Conservation (phyloP, 2,797 vertebrate species). For the Hyperoplus lanceolatus region DNA sequence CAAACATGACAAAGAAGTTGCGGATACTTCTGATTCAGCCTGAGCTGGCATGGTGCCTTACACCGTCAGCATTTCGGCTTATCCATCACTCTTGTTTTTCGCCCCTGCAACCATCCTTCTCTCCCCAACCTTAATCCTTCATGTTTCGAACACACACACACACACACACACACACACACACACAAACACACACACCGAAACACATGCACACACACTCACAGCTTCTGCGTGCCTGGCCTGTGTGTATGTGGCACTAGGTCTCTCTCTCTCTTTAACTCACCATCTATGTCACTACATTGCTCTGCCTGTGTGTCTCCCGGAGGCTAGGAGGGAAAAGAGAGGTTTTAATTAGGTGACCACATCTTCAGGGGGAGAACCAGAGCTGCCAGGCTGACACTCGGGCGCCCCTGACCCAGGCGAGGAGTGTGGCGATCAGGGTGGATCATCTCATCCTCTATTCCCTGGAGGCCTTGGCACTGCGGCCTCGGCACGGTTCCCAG, state of each 20-base stretch:
- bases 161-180: no score
- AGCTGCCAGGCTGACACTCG: constrained; percentile 66
- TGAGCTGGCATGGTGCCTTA: constrained; percentile 60
- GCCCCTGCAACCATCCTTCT: constrained; percentile 29
- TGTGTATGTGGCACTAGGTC: constrained; percentile 20
- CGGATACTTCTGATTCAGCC: constrained; percentile 48
- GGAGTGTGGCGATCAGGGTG: constrained; percentile 49
- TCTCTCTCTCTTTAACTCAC: constrained; percentile 35
- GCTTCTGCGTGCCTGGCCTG: constrained; percentile 17
- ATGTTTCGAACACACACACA: no score
- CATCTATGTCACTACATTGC: constrained; percentile 59
- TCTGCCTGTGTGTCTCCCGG: constrained; percentile 60
- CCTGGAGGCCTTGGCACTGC: constrained; percentile 51
- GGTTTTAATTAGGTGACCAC: constrained; percentile 83
- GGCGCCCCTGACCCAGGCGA: constrained; percentile 60
- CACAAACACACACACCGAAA: no score
- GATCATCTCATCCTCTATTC: constrained; percentile 63
- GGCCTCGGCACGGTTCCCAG: constrained; percentile 68
- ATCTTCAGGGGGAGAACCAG: constrained; percentile 66
- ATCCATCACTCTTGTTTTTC: constrained; percentile 45
- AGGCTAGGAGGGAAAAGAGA: constrained; percentile 63
- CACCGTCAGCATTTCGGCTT: constrained; percentile 50
- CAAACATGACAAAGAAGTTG: constrained; percentile 37
- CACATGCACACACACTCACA: no score
- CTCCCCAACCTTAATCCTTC: constrained; percentile 20